Evolutionary conservation across 2,888 invertebrate genomes (phyloP), one percentile per base, ranked within the genome.

Genomic region (Nomada flava): DNA sequence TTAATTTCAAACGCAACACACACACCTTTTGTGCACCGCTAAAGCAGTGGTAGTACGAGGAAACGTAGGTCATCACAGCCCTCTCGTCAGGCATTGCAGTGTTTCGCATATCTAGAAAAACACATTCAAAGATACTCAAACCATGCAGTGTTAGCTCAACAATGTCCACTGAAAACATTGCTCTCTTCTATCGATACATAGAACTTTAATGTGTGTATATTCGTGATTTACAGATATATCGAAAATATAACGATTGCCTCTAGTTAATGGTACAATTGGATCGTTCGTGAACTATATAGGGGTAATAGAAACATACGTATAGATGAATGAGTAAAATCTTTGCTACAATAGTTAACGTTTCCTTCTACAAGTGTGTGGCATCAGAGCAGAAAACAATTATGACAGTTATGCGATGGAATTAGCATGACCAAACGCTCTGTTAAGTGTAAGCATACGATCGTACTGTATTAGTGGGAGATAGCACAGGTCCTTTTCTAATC

Each of bases 31-130:
- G 98, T 93, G 98, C 98, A 94, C 99, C 99, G 95, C 99, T 98
- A 96, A 99, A 99, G 95, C 99, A 98, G 96, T 99, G 99, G 96
- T 99, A 99, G 96, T 99, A 99, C 91, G 99, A 99, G 86, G 99
- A 99, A 92, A 99, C 99, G 95, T 99, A 99, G 92, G 99, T 99
- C 99, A 99, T 99, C 94, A 99, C 99, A 91, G 99, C 99, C 94
- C 99, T 96, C 96, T 99, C 99, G 95, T 99, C 99, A 92, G 99
- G 99, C 97, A 98, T 98, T 94, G 98, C 98, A 92, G 98, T 98
- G 96, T 98, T 98, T 96, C 98, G 97, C 96, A 99, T 97, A 96
- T 98, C 99, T 97, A 95, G 94, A 94, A 94, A 94, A 93, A 94
- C 89, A 91, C 91, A 91, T 88, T 91, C 88, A 77, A 85, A 90